Conservation (phyloP, 2,113 vertebrate genomes). For the Sylvilagus bachmani region DNA sequence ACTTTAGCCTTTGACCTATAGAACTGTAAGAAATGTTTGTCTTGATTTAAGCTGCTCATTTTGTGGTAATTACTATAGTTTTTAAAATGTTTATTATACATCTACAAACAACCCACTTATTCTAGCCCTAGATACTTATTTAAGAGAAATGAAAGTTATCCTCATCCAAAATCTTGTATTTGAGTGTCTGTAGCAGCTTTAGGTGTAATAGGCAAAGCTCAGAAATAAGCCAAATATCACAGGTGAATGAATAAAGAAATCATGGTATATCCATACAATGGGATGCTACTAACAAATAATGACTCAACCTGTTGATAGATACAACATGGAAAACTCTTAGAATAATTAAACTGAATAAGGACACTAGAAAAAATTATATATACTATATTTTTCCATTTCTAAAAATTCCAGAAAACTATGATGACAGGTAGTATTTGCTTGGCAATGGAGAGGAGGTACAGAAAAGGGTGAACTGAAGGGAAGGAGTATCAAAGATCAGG, state of each 20-base stretch:
- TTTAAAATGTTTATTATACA: slow-evolving; percentile 40
- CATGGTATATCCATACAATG: neutral
- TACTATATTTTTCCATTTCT: neutral
- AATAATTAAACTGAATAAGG: neutral
- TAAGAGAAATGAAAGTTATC: slow-evolving; percentile 16
- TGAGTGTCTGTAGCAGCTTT: neutral
- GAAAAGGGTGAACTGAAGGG: neutral
- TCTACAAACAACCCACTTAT: neutral
- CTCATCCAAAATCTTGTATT: neutral
- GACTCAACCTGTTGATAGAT: neutral
- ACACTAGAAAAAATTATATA: neutral
- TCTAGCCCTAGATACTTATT: neutral
- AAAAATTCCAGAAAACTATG: slow-evolving; percentile 6
- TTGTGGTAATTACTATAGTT: neutral
- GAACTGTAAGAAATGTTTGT: slow-evolving; percentile 7
- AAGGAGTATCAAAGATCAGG: neutral
- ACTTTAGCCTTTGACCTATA: neutral
- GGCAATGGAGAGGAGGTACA: neutral
- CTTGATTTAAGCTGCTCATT: neutral
- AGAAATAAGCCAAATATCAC: neutral
- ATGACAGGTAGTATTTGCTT: neutral
- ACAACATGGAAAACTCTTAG: neutral
- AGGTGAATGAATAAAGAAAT: neutral
- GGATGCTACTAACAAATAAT: neutral
- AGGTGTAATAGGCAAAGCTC: neutral